A percentile compares a stretch with the other conserved stretches of the same genome.
phyloP scores from a whole-genome alignment of 2,888 invertebrate species.

The Cosmorhoe ocellata region DNA sequence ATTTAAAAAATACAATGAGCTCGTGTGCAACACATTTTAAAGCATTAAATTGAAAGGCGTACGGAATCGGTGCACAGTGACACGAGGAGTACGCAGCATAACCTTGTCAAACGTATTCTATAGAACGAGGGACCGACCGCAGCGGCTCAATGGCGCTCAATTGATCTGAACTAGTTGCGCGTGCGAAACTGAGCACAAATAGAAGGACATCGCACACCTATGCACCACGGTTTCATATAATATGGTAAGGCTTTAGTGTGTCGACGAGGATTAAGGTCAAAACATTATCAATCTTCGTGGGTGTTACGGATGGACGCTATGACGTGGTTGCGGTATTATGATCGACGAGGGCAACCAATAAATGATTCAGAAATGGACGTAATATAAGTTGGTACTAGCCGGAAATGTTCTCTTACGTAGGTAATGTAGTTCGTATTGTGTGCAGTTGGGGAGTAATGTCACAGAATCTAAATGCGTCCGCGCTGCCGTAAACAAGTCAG shows the following conservation, averaged over 20 bases:
- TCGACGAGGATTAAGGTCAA: conserved; percentile 30
- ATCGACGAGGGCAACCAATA: conserved; percentile 20
- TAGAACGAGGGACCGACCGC: conserved; percentile 60
- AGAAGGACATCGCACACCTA: conserved; percentile 56
- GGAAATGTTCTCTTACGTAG: conserved; percentile 44
- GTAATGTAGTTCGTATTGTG: conserved; percentile 46
- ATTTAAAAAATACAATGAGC: conserved; percentile 11
- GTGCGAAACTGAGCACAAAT: conserved; percentile 65
- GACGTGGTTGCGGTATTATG: conserved; percentile 20
- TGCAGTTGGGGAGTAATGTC: conserved; percentile 62
- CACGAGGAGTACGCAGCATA: conserved; percentile 52
- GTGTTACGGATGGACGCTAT: conserved; percentile 27
- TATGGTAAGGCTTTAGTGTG: conserved; percentile 28
- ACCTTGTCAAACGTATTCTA: conserved; percentile 66
- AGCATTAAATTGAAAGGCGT: conserved; percentile 41
- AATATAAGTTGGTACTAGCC: conserved; percentile 22
- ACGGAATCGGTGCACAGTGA: conserved; percentile 44
- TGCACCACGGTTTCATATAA: conserved; percentile 39
- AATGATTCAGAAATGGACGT: conserved; percentile 24
- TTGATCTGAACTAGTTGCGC: conserved; percentile 75
- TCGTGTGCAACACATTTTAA: conserved; percentile 27
- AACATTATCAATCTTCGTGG: conserved; percentile 27
- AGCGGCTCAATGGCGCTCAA: conserved; percentile 73
- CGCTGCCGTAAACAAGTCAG: conserved; percentile 74
- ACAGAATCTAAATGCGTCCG: conserved; percentile 76